Base-by-base conservation (phyloP, 1,140 invertebrate genomes). In the Micrasema longulum region DNA sequence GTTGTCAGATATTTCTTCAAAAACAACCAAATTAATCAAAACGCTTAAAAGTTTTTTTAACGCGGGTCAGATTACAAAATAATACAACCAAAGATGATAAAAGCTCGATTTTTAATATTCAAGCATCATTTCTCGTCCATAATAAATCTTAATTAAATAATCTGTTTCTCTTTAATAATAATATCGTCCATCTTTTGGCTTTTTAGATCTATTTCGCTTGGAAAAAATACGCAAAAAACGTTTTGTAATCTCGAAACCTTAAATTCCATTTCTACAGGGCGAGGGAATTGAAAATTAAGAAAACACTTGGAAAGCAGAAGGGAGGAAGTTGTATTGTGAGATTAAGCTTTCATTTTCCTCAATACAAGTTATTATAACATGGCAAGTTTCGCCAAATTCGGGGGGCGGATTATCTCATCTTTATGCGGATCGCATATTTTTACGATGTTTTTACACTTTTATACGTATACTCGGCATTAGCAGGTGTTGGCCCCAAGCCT, bases 301-400 rank as follows among this genome's bases (percentile, higher is more conserved):
- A 60, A 64, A 45, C 60, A 45, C 60, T 63, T 16, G 38, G 60
- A 45, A 38, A 22, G 57, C 10, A 14, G 60, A 12, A n/a, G 36
- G 55, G 12, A 20, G 41, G 43, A 41, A 62, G 57, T 62, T 64
- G 60, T 45, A 45, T 64, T 48, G 41, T 47, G 26, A 64, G 43
- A 64, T 64, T 64, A 64, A 64, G 60, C 60, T 45, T 64, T 64
- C 43, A 64, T 64, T 64, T 64, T 23, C 12, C 43, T 22, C 60
- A 41, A 64, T 64, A 64, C 43, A 64, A 47, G 60, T 64, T 64
- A 64, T 64, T 64, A 64, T 64, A 45, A 64, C 60, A 22, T 47
- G 60, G 60, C 60, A 64, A 60, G 35, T 60, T 60, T 60, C 35
- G 55, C 35, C 14, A 60, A 64, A 64, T 45, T 64, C 60, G 45